Evolutionary conservation across 2,888 invertebrate genomes (phyloP).

Genomic region (Tillus elongatus): DNA sequence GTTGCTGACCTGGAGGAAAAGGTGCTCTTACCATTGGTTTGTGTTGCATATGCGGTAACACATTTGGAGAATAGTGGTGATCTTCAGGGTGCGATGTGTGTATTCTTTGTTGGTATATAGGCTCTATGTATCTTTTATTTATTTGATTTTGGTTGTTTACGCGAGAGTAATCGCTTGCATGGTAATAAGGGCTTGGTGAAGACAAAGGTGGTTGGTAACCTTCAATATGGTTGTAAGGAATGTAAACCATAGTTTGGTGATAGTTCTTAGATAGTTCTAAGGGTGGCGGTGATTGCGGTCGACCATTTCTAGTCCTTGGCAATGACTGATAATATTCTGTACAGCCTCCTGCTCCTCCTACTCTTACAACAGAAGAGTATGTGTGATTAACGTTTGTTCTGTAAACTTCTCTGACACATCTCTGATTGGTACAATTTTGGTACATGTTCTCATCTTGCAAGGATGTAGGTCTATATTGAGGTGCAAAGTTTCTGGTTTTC

Average conservation of each 20-base stretch:
- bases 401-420: conserved; percentile 24
- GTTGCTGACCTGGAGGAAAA: conserved; percentile 23
- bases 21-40: conserved; percentile 30
- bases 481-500: conserved; percentile 24
- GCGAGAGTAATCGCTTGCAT: conserved; percentile 31
- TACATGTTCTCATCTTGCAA: conserved; percentile 43
- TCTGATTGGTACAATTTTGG: conserved; percentile 40
- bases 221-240: conserved; percentile 53
- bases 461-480: conserved; percentile 36
- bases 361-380: conserved; percentile 32
- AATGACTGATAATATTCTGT: conserved; percentile 35
- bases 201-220: conserved; percentile 28
- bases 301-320: conserved; percentile 39
- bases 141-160: conserved; percentile 39
- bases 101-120: conserved; percentile 33
- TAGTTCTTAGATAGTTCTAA: conserved; percentile 49
- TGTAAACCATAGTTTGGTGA: conserved; percentile 59
- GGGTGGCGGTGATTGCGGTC: conserved; percentile 64
- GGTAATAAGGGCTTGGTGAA: conserved; percentile 31
- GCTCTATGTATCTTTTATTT: conserved; percentile 38
- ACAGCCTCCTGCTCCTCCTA: conserved; percentile 34
- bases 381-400: conserved; percentile 30
- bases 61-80: conserved; percentile 31
- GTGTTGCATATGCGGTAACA: conserved; percentile 22
- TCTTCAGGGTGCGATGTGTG: conserved; percentile 25